Conservation (phyloP, 2,113 vertebrate genomes). For the Oreocharis arfaki region DNA sequence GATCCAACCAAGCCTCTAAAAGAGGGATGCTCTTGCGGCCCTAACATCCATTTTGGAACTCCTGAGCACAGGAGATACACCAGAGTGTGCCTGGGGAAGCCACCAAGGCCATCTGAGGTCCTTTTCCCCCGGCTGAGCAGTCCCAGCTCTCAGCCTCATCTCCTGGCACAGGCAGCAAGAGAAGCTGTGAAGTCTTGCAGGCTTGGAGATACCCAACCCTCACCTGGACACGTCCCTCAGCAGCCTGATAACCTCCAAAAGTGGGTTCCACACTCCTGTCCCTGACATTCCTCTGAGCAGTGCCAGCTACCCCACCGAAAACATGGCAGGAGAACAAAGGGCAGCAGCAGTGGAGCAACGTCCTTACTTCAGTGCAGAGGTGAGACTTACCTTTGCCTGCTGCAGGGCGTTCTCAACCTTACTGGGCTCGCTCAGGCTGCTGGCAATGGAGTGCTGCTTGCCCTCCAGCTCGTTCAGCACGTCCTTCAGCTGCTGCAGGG, state of each 20-base stretch:
- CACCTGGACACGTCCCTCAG: accelerated
- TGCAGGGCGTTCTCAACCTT: constrained; percentile 75
- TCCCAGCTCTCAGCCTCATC: not conserved
- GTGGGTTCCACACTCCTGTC: accelerated
- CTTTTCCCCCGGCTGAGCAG: accelerated
- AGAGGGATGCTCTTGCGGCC: accelerated
- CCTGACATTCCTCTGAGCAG: not conserved
- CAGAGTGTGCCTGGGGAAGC: not conserved
- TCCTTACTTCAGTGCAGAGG: not conserved
- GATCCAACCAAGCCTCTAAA: not conserved
- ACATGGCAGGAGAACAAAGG: not conserved
- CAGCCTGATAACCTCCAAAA: not conserved
- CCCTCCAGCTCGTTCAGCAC: constrained; percentile 63
- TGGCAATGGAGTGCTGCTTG: constrained; percentile 57
- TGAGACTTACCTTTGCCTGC: constrained; percentile 72
- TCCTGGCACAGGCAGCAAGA: not conserved
- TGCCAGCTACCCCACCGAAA: not conserved
- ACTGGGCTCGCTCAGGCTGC: constrained; percentile 66
- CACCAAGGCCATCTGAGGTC: not conserved
- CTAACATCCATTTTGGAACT: not conserved
- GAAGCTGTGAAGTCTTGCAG: not conserved
- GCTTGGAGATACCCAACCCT: accelerated
- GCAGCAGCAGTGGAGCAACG: not conserved
- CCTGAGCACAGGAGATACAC: not conserved
- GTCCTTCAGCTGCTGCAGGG: constrained; percentile 66